Base-by-base conservation (phyloP, 2,113 vertebrate genomes). In the Hemibagrus wyckioides region DNA sequence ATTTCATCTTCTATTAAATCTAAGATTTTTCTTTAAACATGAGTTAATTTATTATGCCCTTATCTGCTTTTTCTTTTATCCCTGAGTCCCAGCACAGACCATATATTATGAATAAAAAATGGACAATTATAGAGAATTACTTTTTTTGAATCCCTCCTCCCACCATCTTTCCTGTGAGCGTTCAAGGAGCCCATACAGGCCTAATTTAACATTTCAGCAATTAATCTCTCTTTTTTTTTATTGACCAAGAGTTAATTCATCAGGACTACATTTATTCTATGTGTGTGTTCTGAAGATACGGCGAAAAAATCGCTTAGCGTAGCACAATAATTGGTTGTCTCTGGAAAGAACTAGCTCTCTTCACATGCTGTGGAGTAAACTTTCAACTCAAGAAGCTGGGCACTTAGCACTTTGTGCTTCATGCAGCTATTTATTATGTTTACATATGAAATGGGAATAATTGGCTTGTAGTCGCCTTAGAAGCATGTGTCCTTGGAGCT, bases 241-340 rank as follows among this genome's bases (percentile, higher is more conserved):
- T 39, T 65, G 86, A 65, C 86, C 73, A 23, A 41, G 44, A 83
- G 86, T 87, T 76, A 87, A 87, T 87, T 84, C 86, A 87, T 87
- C 86, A 84, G 61, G 57, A 84, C 71, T 36, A 79, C 44, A 65
- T 67, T 87, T 84, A 21, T 81, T 84, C 71, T 36, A 67, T 67
- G 86, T 75, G 48, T 87, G 86, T 50, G 83, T 61, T 63, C 81
- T 30, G 73, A 77, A 87, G 86, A 87, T 87, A 84, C n/a, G 41
- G 23, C 3, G 52, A 2, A 56, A 23, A 36, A 83, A 87, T 30
- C 7, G 80, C 82, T 87, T 79, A 87, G 86, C 82, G n/a, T 63
- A 83, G 86, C 86, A 84, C 57, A 77, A 83, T 28, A 56, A 41
- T 52, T 15, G 21, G 41, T 11, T 33, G 69, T 75, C 69, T 65